Evolutionary conservation across 2,113 vertebrate species (phyloP).

Genomic region (Arizona elegans): DNA sequence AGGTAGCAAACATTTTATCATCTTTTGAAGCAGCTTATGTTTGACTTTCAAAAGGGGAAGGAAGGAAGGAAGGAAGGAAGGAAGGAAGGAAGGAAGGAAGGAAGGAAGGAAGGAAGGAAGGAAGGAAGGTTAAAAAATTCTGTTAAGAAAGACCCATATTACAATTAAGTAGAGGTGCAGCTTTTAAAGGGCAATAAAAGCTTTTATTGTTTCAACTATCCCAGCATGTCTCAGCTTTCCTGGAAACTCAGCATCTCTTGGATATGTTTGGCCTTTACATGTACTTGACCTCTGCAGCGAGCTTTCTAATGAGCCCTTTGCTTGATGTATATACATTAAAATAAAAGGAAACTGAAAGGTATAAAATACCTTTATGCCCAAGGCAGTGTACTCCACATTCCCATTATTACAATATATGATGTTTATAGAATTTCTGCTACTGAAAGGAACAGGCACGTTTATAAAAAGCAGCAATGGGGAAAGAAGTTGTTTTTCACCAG

Average conservation of each 20-base stretch:
- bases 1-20: background rate
- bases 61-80: no score
- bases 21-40: background rate
- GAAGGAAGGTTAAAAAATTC: background rate
- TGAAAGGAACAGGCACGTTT: slow-evolving; percentile 43
- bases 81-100: no score
- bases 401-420: slow-evolving; percentile 56
- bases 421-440: slow-evolving; percentile 53
- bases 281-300: slow-evolving; percentile 35
- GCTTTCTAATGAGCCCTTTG: slow-evolving; percentile 33
- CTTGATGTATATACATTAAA: slow-evolving; percentile 57
- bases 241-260: background rate
- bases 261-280: slow-evolving; percentile 25
- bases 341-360: slow-evolving; percentile 52
- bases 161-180: background rate
- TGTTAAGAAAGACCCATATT: background rate
- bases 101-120: no score
- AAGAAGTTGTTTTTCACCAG: slow-evolving; percentile 21
- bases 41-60: background rate
- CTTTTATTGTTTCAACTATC: background rate
- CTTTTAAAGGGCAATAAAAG: background rate
- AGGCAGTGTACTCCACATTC: slow-evolving; percentile 40
- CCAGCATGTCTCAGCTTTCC: background rate
- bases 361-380: slow-evolving; percentile 63
- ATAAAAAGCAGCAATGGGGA: slow-evolving; percentile 45